Base-by-base conservation (phyloP, 2,888 invertebrate genomes). In the Pseudoips prasinana region DNA sequence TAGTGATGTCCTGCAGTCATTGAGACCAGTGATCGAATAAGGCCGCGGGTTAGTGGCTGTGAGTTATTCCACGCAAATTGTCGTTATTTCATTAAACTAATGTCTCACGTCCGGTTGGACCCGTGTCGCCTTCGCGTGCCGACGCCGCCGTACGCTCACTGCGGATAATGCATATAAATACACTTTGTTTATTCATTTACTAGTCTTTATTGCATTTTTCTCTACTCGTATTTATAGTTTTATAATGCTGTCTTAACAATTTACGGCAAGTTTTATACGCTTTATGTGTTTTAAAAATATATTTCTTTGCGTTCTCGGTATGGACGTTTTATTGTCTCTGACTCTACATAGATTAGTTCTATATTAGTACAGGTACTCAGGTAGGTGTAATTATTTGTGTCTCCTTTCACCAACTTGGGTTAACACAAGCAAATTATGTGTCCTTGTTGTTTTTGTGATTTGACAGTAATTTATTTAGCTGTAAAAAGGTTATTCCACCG, bases 61-160 rank as follows among this genome's bases (percentile, higher is more conserved):
- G 29, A 45, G 40, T 46, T 41, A 49, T 59, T 60, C 52, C 58
- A 77, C 74, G 75, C 71, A 70, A 71, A 77, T 75, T 71, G 75
- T 73, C 64, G 67, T 76, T 77, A 73, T 74, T 77, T 76, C 73
- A 82, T 80, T 82, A 73, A 62, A 68, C 56, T 82, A 81, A 82
- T 83, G 76, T 51, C 53, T 67, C 63, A 67, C 68, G 71, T 82
- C 81, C 81, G 80, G 70, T 55, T 56, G 36, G 49, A 55, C 70
- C 58, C 64, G 67, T 71, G 78, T 73, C 65, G 59, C 55, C 63
- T 73, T 65, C 65, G 64, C 70, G 70, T 70, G 73, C 67, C 59
- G 43, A 54, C 43, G 43, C 40, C 40, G 38, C 39, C 47, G 38
- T 7, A 39, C 29, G 26, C 38, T 49, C 46, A 41, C 51, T 58